These are phyloP conservation scores for Kuschelorhynchus macadamiae DNA, from an alignment of 2,888 invertebrate genomes.

Conservation along the genomic window DNA sequence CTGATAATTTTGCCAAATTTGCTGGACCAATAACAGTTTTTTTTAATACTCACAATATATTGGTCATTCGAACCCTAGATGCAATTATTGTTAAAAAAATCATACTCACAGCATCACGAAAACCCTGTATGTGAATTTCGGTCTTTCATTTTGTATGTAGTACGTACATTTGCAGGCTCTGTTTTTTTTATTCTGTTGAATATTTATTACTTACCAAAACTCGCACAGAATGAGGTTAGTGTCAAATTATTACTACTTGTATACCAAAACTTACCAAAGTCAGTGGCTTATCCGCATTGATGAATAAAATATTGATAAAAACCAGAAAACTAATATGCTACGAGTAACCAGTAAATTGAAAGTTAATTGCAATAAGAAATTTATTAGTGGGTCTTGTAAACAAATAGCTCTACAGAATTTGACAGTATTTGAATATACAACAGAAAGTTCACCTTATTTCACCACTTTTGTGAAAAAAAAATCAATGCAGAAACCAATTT, in stretches of 20 bases:
- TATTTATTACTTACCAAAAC: slow-evolving; percentile 41
- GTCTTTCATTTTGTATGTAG: slow-evolving; percentile 45
- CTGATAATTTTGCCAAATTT: slow-evolving; percentile 32
- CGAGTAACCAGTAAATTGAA: too few species aligned
- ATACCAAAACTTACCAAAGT: slow-evolving; percentile 42
- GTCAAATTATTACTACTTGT: slow-evolving; percentile 29
- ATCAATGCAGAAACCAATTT: too few species aligned
- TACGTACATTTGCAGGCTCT: slow-evolving; percentile 26
- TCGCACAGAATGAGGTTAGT: slow-evolving; percentile 17
- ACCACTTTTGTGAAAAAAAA: too few species aligned
- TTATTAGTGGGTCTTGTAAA: too few species aligned
- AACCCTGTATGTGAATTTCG: slow-evolving; percentile 15
- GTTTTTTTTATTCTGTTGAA: slow-evolving; percentile 18
- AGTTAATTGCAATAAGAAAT: too few species aligned
- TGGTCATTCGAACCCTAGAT: slow-evolving; percentile 31
- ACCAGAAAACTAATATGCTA: slow-evolving; percentile 4
- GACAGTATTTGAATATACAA: too few species aligned
- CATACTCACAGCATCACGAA: slow-evolving; percentile 46
- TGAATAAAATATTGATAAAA: slow-evolving; percentile 34
- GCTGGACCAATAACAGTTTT: slow-evolving; percentile 35
- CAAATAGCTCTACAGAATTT: too few species aligned
- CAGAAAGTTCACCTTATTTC: too few species aligned
- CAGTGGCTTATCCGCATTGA: slow-evolving; percentile 11
- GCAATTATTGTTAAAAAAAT: slow-evolving; percentile 27
- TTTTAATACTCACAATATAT: slow-evolving; percentile 58